phyloP scores from a whole-genome alignment of 2,113 vertebrate species.

The Ovibos moschatus region DNA sequence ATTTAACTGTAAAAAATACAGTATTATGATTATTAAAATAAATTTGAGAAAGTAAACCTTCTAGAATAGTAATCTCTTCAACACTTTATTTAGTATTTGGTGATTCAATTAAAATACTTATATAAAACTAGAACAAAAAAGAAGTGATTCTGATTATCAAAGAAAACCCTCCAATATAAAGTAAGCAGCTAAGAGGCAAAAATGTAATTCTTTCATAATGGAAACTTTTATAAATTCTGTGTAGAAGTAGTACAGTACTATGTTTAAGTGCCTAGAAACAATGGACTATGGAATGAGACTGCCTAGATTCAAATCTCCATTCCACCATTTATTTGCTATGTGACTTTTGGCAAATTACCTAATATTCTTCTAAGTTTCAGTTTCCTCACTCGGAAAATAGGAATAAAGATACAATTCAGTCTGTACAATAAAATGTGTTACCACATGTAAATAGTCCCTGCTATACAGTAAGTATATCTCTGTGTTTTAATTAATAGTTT shows the following conservation, averaged over 20 bases:
- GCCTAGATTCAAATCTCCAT: not conserved
- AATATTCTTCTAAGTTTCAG: not conserved
- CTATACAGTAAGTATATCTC: not conserved
- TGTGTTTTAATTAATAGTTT: not conserved
- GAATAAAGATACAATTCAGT: not conserved
- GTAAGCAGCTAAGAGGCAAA: not conserved
- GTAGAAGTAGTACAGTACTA: not conserved
- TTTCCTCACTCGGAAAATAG: not conserved
- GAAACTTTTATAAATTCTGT: not conserved
- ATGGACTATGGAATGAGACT: not conserved
- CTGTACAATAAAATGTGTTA: not conserved
- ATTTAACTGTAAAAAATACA: slow-evolving; percentile 21
- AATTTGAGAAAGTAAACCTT: not conserved
- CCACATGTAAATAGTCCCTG: not conserved
- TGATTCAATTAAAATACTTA: not conserved
- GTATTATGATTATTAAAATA: not conserved
- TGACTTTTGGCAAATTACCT: not conserved
- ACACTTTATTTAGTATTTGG: not conserved
- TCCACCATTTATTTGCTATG: not conserved
- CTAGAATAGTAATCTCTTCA: slow-evolving; percentile 9
- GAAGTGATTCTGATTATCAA: not conserved
- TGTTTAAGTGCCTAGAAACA: not conserved
- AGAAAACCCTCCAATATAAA: not conserved
- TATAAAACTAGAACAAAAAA: slow-evolving; percentile 20
- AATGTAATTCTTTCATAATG: not conserved